Evolutionary conservation across 2,888 invertebrate genomes (phyloP).

Genomic region (Eupeodes latifasciatus): DNA sequence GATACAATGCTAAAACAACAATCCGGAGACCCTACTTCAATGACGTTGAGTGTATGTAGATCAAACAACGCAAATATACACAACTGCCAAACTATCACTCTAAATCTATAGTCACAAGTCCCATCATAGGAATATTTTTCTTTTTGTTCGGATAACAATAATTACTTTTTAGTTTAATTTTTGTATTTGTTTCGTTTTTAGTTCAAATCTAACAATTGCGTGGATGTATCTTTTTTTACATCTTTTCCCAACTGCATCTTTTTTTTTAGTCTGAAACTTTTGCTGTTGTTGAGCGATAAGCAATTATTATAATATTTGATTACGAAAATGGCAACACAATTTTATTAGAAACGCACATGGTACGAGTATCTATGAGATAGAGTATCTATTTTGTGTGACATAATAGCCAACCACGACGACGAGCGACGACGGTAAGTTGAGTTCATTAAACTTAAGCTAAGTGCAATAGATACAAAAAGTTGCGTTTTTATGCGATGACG

Average conservation of each 20-base stretch:
- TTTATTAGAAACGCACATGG: constrained; percentile 14
- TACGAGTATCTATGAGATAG: not conserved
- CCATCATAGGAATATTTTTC: constrained; percentile 24
- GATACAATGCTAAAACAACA: no score
- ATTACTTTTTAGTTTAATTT: not conserved
- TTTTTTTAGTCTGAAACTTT: not conserved
- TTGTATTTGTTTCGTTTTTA: not conserved
- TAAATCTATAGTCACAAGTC: not conserved
- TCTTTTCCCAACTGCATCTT: not conserved
- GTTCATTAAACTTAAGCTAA: constrained; percentile 64
- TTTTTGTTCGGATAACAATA: constrained; percentile 64
- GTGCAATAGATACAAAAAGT: constrained; percentile 42
- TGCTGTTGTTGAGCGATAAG: constrained; percentile 58
- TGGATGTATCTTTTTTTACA: constrained; percentile 50
- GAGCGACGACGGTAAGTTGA: constrained; percentile 18
- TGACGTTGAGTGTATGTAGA: not conserved
- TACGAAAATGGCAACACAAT: constrained; percentile 12
- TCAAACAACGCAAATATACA: not conserved
- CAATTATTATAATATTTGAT: constrained; percentile 65
- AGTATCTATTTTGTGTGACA: constrained; percentile 65
- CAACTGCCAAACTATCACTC: constrained; percentile 8
- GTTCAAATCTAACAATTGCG: constrained; percentile 45
- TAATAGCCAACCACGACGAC: constrained; percentile 48
- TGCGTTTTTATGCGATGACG: constrained; percentile 29
- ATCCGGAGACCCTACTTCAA: not conserved